A percentile compares a stretch with the other conserved stretches of the same genome.
Evolutionary conservation across 2,113 vertebrate genomes (phyloP).

Genomic region (Passer domesticus): DNA sequence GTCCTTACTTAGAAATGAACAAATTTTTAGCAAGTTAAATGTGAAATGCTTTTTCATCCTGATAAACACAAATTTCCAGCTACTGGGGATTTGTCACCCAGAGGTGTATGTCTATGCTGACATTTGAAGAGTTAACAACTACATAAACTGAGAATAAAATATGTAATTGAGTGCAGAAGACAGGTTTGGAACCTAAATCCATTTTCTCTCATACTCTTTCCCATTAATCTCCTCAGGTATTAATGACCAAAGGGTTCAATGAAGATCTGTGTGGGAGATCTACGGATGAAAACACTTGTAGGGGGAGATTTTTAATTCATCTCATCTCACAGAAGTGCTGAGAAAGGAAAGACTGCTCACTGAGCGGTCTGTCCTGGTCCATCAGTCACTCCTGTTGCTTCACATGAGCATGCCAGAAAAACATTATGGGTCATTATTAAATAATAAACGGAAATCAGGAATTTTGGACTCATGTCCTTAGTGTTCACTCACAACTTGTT

Average conservation of each 20-base stretch:
- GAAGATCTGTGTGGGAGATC: background rate
- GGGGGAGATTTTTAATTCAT: background rate
- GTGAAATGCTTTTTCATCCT: background rate
- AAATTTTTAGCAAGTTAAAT: background rate
- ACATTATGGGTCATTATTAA: background rate
- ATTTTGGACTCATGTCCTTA: background rate
- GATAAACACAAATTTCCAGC: background rate
- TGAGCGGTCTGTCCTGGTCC: background rate
- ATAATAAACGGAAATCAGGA: background rate
- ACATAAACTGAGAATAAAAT: background rate
- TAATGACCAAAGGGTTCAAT: background rate
- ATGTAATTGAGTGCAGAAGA: background rate
- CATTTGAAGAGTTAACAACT: background rate
- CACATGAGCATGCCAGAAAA: background rate
- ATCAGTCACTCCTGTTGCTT: background rate
- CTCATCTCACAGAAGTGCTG: background rate
- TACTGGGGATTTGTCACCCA: background rate
- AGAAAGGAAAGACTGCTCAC: background rate
- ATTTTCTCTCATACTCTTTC: background rate
- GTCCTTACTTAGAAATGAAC: background rate
- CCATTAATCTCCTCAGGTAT: background rate
- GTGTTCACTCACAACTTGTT: background rate
- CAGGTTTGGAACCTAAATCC: background rate
- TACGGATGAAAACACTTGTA: background rate
- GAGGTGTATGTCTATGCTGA: background rate